A percentile compares a stretch with the other conserved stretches of the same genome.
Evolutionary conservation across 2,888 invertebrate genomes (phyloP).

Genomic region (Tetragnatha montana): DNA sequence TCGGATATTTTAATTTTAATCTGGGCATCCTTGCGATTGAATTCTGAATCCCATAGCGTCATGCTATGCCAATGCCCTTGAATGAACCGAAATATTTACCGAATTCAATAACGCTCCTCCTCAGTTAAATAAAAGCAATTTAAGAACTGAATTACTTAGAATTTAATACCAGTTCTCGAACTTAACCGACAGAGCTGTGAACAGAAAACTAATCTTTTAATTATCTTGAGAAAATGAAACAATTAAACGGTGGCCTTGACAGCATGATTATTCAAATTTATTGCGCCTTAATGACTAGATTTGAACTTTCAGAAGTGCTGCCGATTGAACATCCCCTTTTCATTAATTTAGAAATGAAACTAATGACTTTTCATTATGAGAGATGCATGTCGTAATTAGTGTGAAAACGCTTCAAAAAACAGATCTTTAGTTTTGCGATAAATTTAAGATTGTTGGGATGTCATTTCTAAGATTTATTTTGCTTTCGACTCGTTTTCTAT

Average conservation of each 20-base stretch:
- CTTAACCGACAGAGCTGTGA: not conserved
- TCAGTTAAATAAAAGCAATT: not conserved
- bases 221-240: not conserved
- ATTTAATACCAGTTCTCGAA: not conserved
- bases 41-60: no score
- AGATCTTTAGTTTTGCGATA: not conserved
- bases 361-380: not conserved
- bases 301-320: not conserved
- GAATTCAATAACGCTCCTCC: not conserved
- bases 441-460: no score
- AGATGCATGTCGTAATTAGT: not conserved
- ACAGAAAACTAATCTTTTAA: not conserved
- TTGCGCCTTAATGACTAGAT: not conserved
- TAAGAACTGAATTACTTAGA: not conserved
- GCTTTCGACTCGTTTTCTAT: no score
- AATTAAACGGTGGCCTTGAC: not conserved
- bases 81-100: no score
- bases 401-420: not conserved
- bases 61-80: no score
- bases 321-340: not conserved
- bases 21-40: no score
- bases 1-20: no score
- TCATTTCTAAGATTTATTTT: no score
- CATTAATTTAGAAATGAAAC: not conserved
- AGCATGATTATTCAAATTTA: not conserved